Evolutionary conservation across 2,888 invertebrate species (phyloP).

Genomic region (Drosophila buzzatii): DNA sequence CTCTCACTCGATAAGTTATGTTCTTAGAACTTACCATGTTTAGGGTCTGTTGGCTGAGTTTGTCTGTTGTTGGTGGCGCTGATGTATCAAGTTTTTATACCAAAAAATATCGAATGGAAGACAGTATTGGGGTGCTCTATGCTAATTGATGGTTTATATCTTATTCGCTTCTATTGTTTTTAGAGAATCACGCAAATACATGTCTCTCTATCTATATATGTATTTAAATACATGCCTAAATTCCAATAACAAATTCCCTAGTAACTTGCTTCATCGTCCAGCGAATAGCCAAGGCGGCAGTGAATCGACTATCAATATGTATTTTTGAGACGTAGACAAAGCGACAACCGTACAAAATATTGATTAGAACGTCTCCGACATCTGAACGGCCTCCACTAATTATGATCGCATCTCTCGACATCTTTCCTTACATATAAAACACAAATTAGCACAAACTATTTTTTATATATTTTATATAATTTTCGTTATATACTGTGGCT

Average conservation of each 20-base stretch:
- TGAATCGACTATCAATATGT: conserved; percentile 16
- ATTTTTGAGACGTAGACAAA: not conserved
- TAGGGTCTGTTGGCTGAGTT: conserved; percentile 37
- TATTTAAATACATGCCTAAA: conserved; percentile 26
- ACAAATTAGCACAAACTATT: conserved; percentile 49
- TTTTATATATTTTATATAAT: conserved; percentile 5
- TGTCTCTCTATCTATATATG: conserved; percentile 10
- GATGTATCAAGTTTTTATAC: conserved; percentile 66
- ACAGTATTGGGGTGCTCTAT: conserved; percentile 46
- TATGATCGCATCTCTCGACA: conserved; percentile 24
- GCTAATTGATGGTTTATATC: conserved; percentile 69
- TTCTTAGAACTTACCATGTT: conserved; percentile 65
- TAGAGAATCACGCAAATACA: not conserved
- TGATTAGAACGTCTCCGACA: conserved; percentile 42
- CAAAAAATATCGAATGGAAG: conserved; percentile 36
- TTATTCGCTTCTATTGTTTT: conserved; percentile 31
- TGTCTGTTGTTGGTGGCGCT: conserved; percentile 57
- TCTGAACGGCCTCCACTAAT: conserved; percentile 51
- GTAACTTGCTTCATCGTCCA: conserved; percentile 32
- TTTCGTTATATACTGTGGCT: conserved; percentile 15
- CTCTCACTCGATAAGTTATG: not conserved
- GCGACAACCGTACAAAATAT: conserved; percentile 8
- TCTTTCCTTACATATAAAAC: conserved; percentile 25
- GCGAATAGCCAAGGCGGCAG: not conserved
- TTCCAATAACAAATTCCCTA: conserved; percentile 34